Conservation (phyloP, 2,888 invertebrate species). For the Tipula lateralis region DNA sequence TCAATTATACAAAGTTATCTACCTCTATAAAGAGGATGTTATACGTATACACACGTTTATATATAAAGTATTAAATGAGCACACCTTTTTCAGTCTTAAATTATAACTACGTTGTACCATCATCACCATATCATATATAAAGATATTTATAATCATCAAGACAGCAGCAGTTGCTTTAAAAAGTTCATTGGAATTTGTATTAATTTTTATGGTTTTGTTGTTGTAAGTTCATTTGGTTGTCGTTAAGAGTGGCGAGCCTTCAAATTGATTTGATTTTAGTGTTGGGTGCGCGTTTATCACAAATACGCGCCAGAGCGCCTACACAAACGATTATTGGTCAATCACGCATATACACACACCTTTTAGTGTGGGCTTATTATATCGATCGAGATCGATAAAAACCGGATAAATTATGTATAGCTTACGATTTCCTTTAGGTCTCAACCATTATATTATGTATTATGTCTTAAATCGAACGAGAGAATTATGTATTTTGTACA, state of each 20-base stretch:
- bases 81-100: background rate
- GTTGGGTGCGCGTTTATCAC: background rate
- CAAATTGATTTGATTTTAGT: background rate
- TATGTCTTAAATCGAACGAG: background rate
- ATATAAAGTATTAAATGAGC: constrained; percentile 13
- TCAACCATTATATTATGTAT: no score
- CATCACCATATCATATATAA: no score
- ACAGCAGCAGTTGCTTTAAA: background rate
- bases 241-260: background rate
- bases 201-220: background rate
- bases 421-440: background rate
- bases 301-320: background rate
- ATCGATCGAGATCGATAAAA: background rate
- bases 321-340: background rate
- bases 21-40: constrained; percentile 15
- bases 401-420: background rate
- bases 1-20: background rate
- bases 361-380: background rate
- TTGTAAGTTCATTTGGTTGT: background rate
- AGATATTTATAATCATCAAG: no score
- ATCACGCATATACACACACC: background rate
- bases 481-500: background rate
- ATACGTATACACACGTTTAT: background rate
- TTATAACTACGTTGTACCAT: constrained; percentile 14
- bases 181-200: constrained; percentile 1